Base-by-base conservation (phyloP, 1,140 invertebrate species). In the Daktulosphaira vitifoliae region DNA sequence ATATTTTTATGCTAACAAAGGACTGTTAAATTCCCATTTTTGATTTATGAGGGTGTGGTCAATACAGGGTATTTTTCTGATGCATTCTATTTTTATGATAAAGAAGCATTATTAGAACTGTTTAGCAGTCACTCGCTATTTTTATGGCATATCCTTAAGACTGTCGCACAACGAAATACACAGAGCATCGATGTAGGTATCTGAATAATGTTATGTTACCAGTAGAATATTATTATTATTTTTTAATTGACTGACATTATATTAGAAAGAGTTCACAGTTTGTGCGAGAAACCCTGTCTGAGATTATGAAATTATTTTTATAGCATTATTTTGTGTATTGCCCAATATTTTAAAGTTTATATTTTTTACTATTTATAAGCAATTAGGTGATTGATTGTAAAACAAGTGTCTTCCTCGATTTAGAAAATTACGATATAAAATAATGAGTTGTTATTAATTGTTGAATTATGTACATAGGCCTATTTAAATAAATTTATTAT, bases 271-370 rank as follows among this genome's bases (percentile, higher is more conserved):
- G 56, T 62, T 33, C 23, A 62, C 16, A 26, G 44, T n/a, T 29
- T 62, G 25, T 48, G 42, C 42, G 56, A 48, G 9, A 50, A 62
- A 33, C 42, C 25, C 25, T 7, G 18, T 48, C 42, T 59, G 25
- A 62, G 25, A 62, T 42, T 44, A 42, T 59, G 42, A 39, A 62
- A 29, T 62, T 62, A 62, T 62, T 62, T 62, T 62, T 62, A 62
- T 62, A 62, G 25, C 20, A 25, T 62, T 26, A 59, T 16, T 33
- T 33, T 5, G 5, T 6, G 22, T 59, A 44, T 59, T 22, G 56
- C 39, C 42, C 11, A 29, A 62, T 62, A 33, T 33, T 62, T 20
- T 48, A 46, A 48, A 16, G 9, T 62, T 59, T 26, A 9, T 26
- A 59, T 62, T 48, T 62, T 59, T 29, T 33, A 62, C 6, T 59